These are phyloP conservation scores for Cladorhizidae sp. DNA, from an alignment of 37 sponge, comb jelly and placozoan genomes.

Conservation along the genomic window DNA sequence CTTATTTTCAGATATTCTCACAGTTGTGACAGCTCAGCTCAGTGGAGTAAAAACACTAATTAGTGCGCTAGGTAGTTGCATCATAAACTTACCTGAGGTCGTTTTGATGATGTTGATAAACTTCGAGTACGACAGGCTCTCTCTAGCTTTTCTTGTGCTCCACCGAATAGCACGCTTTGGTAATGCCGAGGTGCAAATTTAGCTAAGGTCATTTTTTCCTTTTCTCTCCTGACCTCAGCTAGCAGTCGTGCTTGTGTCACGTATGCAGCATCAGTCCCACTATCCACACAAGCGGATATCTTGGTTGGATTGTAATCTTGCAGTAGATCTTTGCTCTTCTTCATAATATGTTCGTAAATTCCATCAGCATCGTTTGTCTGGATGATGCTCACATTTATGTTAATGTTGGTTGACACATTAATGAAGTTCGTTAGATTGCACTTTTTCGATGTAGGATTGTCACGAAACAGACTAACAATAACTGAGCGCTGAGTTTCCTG, in stretches of 20 bases:
- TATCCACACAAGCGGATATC: constrained; percentile 17
- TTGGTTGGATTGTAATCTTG: constrained; percentile 19
- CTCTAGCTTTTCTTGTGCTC: no score
- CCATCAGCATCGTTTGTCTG: neutral
- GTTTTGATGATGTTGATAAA: no score
- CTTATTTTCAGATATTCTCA: no score
- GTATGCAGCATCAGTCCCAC: constrained; percentile 12
- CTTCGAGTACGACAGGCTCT: no score
- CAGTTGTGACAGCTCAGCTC: no score
- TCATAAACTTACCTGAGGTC: no score
- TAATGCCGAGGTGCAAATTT: neutral
- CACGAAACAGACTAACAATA: neutral
- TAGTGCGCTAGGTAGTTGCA: no score
- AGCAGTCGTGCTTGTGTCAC: constrained; percentile 21
- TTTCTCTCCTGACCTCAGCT: neutral
- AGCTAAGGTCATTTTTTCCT: neutral
- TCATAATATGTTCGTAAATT: neutral
- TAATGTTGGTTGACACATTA: constrained; percentile 3
- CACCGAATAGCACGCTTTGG: neutral
- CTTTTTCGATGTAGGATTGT: neutral
- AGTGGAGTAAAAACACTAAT: no score
- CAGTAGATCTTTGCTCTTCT: neutral
- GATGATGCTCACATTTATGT: neutral
- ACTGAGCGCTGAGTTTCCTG: neutral
- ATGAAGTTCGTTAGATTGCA: neutral